Evolutionary conservation across 2,888 invertebrate genomes (phyloP).

Genomic region (Artemia sp.): DNA sequence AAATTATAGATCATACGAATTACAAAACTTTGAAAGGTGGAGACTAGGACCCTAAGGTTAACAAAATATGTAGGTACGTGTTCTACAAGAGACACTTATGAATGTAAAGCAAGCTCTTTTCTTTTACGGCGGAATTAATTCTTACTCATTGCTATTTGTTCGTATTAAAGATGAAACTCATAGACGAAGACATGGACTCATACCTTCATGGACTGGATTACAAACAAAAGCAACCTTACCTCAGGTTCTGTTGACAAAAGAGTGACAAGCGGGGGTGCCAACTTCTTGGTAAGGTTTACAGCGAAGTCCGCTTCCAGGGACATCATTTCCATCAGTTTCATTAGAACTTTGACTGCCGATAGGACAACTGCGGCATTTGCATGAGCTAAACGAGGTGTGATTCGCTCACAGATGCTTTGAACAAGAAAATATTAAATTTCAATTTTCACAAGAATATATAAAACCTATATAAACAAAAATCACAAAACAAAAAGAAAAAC

Average conservation of each 20-base stretch:
- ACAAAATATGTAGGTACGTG: no score
- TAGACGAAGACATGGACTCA: not conserved
- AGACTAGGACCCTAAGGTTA: no score
- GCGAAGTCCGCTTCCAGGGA: slow-evolving; percentile 85
- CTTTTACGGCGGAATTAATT: not conserved
- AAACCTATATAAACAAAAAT: no score
- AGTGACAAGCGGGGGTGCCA: slow-evolving; percentile 97
- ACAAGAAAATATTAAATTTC: slow-evolving; percentile 21
- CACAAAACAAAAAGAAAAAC: no score
- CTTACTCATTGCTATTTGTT: not conserved
- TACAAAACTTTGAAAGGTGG: no score
- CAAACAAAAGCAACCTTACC: slow-evolving; percentile 27
- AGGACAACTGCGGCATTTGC: slow-evolving; percentile 98
- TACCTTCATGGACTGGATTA: not conserved
- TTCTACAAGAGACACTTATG: not conserved
- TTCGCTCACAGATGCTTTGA: slow-evolving; percentile 75
- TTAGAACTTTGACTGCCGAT: slow-evolving; percentile 91
- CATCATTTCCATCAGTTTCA: slow-evolving; percentile 97
- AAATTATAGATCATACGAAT: no score
- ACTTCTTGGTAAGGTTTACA: slow-evolving; percentile 76
- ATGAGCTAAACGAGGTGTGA: slow-evolving; percentile 90
- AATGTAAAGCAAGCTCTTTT: not conserved
- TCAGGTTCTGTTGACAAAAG: slow-evolving; percentile 94
- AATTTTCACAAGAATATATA: no score
- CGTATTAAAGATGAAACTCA: not conserved